phyloP scores from a whole-genome alignment of 2,888 invertebrate genomes.

The Polymixis flavicincta region DNA sequence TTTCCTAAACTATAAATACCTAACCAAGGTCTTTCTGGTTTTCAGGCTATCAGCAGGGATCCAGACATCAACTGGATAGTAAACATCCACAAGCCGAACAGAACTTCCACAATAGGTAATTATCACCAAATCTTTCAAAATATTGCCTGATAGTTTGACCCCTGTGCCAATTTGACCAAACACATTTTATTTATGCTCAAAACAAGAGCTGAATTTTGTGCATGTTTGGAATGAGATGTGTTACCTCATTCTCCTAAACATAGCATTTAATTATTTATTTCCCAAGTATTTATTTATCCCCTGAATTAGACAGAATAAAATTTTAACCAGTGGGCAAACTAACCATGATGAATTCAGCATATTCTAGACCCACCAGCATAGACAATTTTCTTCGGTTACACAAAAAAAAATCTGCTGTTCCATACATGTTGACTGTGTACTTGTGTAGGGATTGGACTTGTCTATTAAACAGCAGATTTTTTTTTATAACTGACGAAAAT shows the following conservation, averaged over 20 bases:
- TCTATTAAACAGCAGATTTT: too few species aligned
- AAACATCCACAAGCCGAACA: conserved; percentile 97
- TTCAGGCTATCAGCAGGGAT: conserved; percentile 97
- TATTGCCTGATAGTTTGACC: conserved; percentile 6
- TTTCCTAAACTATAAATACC: background rate
- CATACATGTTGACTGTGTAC: too few species aligned
- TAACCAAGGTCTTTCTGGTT: conserved; percentile 21
- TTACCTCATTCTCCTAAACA: conserved; percentile 10
- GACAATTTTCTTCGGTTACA: too few species aligned
- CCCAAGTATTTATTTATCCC: background rate
- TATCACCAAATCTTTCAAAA: background rate
- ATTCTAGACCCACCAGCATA: too few species aligned
- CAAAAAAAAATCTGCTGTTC: too few species aligned
- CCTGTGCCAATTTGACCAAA: conserved; percentile 1
- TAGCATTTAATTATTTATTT: background rate
- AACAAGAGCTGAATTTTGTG: background rate
- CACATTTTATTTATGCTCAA: background rate
- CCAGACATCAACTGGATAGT: conserved; percentile 99
- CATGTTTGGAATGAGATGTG: conserved; percentile 38
- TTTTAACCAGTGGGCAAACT: too few species aligned
- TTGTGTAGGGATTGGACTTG: too few species aligned
- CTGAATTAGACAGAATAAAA: too few species aligned
- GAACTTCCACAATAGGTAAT: conserved; percentile 35
- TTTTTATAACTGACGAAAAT: too few species aligned
- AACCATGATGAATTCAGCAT: too few species aligned